Evolutionary conservation across 2,113 vertebrate species (phyloP), one percentile per base, ranked within the genome.

Genomic region (Bostrychus sinensis): DNA sequence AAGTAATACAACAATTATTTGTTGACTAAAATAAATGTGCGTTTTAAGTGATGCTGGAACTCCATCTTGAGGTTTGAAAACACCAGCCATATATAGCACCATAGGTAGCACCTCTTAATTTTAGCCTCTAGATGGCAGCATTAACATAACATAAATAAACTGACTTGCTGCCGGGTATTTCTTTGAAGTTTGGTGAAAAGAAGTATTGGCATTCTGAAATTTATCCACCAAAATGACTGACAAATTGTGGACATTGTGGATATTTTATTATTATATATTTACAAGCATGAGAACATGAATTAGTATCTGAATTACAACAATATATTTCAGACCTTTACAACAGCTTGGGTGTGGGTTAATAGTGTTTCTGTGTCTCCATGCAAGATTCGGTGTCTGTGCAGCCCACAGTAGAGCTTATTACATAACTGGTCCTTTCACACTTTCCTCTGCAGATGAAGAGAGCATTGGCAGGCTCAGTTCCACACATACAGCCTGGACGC

Each of bases 351-450:
- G 5, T 2, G 13, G 56, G 51, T 50, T 30, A 77, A 62, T 45
- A 53, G 51, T 45, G 62, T 66, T 72, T 57, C 43, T 42, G 14
- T 57, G 46, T 55, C 51, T 53, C 43, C 37, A 17, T 53, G 32
- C 45, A 48, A 72, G 77, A 39, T 55, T 56, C 20, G 58, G 66
- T 67, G 51, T 65, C 25, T 68, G 32, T 62, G 42, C 38, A 59
- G 38, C 51, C 67, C 55, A 72, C 63, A 70, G 76, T 80, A 66
- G 76, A 66, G 73, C 75, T 69, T 36, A 72, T 90, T 88, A 85
- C 85, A 80, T 90, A 88, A 88, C 75, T 75, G 61, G 34, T 87
- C 59, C 77, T 74, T 87, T 90, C 74, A 80, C 86, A 81, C 82
- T 80, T 88, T 54, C 28, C 75, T 70, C 63, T 81, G 53, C 72